phyloP scores from a whole-genome alignment of 35 echinoderm and acorn worm species.

The Heliocidaris erythrogramma region DNA sequence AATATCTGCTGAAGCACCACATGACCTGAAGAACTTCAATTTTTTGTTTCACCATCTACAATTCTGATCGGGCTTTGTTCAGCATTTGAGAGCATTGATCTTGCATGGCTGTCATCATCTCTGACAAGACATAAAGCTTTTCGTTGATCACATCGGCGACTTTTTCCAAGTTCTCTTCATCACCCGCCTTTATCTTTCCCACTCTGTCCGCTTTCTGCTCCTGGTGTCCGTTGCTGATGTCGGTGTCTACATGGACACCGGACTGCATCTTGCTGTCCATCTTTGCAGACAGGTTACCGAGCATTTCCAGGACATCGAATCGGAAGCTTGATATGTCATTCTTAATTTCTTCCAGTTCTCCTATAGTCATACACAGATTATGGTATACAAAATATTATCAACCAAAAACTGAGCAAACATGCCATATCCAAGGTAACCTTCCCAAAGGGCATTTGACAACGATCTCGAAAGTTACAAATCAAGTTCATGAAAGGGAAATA shows the following conservation, averaged over 20 bases:
- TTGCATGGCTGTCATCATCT: neutral
- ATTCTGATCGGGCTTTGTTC: neutral
- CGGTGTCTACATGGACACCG: neutral
- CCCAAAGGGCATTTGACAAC: no score
- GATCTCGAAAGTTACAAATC: no score
- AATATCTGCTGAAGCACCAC: no score
- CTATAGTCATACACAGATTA: neutral
- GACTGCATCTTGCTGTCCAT: neutral
- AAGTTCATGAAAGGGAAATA: no score
- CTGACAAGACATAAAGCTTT: neutral
- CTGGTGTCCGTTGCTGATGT: neutral
- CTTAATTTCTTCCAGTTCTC: conserved; percentile 84
- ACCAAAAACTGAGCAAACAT: no score
- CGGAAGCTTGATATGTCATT: conserved; percentile 80
- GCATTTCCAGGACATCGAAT: conserved; percentile 69
- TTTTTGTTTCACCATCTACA: neutral
- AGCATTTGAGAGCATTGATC: neutral
- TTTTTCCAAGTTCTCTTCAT: neutral
- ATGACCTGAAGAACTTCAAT: no score
- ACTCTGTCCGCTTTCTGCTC: neutral
- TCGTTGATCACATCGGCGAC: neutral
- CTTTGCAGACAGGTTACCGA: neutral
- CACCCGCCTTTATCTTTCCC: neutral
- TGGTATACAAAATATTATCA: neutral
- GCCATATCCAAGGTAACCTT: no score